Evolutionary conservation across 2,888 invertebrate species (phyloP).

Genomic region (Phaonia tiefii): DNA sequence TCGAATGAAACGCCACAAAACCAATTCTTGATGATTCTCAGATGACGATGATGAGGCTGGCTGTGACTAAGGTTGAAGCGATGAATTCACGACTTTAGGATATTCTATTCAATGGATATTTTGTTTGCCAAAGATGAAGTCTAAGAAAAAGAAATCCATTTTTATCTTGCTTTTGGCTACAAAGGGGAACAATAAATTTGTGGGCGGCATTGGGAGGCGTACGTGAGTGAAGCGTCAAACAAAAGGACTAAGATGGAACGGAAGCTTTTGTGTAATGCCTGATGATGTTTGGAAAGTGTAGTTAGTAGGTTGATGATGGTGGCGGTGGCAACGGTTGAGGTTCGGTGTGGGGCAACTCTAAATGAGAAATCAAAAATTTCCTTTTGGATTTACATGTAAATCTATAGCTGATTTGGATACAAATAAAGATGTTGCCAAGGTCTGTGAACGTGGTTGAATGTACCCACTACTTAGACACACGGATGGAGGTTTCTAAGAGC

Average conservation of each 20-base stretch:
- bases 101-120: constrained; percentile 10
- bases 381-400: constrained; percentile 33
- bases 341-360: constrained; percentile 43
- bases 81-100: not conserved
- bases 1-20: constrained; percentile 15
- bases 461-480: not conserved
- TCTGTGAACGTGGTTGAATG: not conserved
- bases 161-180: not conserved
- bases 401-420: constrained; percentile 31
- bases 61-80: not conserved
- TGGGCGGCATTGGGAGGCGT: constrained; percentile 29
- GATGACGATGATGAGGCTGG: not conserved
- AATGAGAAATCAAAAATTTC: constrained; percentile 55
- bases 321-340: not conserved
- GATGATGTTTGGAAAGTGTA: constrained; percentile 19
- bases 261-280: constrained; percentile 30
- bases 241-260: not conserved
- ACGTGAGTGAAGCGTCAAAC: constrained; percentile 59
- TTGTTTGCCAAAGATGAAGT: not conserved
- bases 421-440: constrained; percentile 50
- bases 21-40: constrained; percentile 26
- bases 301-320: not conserved
- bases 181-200: constrained; percentile 31
- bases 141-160: not conserved
- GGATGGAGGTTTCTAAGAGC: not conserved